Evolutionary conservation across 2,888 invertebrate species (phyloP).

Genomic region (Cheilosia vernalis): DNA sequence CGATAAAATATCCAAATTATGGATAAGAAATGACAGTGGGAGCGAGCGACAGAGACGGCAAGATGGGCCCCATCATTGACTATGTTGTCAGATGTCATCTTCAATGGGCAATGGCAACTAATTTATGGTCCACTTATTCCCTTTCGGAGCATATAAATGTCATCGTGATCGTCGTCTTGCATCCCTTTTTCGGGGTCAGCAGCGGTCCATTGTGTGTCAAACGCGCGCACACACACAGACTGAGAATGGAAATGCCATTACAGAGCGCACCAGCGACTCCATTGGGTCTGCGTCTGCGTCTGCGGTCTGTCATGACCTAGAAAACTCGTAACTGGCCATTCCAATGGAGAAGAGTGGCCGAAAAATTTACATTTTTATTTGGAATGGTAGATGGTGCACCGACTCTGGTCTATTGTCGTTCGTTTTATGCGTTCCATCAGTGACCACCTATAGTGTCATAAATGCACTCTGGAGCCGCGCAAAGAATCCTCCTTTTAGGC

Average conservation of each 20-base stretch:
- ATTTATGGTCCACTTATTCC: slow-evolving; percentile 75
- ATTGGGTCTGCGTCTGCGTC: slow-evolving; percentile 66
- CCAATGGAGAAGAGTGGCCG: slow-evolving; percentile 30
- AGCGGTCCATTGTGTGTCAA: slow-evolving; percentile 62
- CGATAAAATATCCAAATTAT: slow-evolving; percentile 74
- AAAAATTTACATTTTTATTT: slow-evolving; percentile 74
- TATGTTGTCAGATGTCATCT: slow-evolving; percentile 75
- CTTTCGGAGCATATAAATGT: slow-evolving; percentile 73
- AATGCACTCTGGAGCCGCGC: slow-evolving; percentile 12
- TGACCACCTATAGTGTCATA: slow-evolving; percentile 72
- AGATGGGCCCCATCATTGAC: slow-evolving; percentile 59
- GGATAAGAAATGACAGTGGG: slow-evolving; percentile 64
- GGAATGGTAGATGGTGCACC: slow-evolving; percentile 41
- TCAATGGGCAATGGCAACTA: slow-evolving; percentile 73
- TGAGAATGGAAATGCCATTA: slow-evolving; percentile 52
- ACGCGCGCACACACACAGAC: neutral
- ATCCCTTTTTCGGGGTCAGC: slow-evolving; percentile 72
- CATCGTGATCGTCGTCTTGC: slow-evolving; percentile 68
- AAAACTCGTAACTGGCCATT: slow-evolving; percentile 69
- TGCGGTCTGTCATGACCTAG: slow-evolving; percentile 71
- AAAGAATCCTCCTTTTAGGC: neutral
- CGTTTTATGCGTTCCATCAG: slow-evolving; percentile 18
- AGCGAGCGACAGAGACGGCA: slow-evolving; percentile 40
- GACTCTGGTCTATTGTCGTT: slow-evolving; percentile 45
- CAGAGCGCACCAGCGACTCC: slow-evolving; percentile 50